phyloP scores from a whole-genome alignment of 2,797 vertebrate species.

The Spondyliosoma cantharus region DNA sequence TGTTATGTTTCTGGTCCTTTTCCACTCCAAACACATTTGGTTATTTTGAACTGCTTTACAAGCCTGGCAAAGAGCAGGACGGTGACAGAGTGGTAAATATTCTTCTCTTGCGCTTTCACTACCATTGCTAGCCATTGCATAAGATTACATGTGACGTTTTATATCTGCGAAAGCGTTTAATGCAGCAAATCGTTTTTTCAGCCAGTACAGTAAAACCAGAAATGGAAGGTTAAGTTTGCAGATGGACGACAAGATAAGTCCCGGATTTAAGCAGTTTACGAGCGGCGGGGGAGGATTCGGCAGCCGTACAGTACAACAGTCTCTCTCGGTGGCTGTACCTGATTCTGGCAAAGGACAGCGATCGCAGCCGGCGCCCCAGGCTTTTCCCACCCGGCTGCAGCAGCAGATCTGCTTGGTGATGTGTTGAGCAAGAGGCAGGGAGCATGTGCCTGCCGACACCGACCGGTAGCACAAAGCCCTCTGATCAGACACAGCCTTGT shows the following conservation, averaged over 20 bases:
- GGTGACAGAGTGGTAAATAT: slow-evolving; percentile 63
- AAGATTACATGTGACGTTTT: slow-evolving; percentile 55
- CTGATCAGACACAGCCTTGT: slow-evolving; percentile 85
- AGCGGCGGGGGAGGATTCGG: neutral
- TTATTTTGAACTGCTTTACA: slow-evolving; percentile 71
- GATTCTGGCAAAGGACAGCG: slow-evolving; percentile 83
- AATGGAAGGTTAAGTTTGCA: slow-evolving; percentile 22
- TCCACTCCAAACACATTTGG: slow-evolving; percentile 77
- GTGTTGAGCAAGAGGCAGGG: slow-evolving; percentile 81
- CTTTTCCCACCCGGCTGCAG: slow-evolving; percentile 87
- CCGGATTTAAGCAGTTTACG: neutral
- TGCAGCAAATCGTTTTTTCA: slow-evolving; percentile 24
- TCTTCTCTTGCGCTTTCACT: slow-evolving; percentile 51
- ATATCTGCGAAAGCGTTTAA: slow-evolving; percentile 58
- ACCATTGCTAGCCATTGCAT: slow-evolving; percentile 23
- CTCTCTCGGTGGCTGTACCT: slow-evolving; percentile 70
- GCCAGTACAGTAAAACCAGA: slow-evolving; percentile 36
- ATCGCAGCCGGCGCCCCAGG: slow-evolving; percentile 83
- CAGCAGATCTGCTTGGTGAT: slow-evolving; percentile 89
- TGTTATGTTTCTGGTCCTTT: slow-evolving; percentile 71
- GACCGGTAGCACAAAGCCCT: slow-evolving; percentile 82
- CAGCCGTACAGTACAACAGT: neutral
- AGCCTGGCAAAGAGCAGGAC: slow-evolving; percentile 58
- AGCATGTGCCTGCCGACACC: slow-evolving; percentile 71
- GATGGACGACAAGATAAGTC: slow-evolving; percentile 13